Evolutionary conservation across 2,888 invertebrate species (phyloP), one percentile per base, ranked within the genome.

Genomic region (Mesochorus sp.): DNA sequence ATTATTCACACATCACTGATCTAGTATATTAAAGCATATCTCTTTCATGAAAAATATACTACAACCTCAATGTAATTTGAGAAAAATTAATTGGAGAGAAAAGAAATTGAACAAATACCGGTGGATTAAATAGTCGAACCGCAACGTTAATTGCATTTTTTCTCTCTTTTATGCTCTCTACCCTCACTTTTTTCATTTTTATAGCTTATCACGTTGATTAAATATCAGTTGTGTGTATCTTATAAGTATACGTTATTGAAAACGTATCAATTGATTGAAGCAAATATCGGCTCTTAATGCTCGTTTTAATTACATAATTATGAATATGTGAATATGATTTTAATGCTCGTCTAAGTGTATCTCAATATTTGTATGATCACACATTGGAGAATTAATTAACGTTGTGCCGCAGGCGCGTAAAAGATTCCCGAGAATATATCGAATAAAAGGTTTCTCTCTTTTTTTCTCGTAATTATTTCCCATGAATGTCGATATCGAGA

Each of bases 301-400:
- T 26, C n/a, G 10, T 12, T 59, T 19, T 34, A 28, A 49, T 61
- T 55, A 39, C 8, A 39, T 67, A 4, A 47, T 77, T 74, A 79
- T 79, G 82, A 82, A 82, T 83, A 82, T 79, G 67, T 72, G n/a
- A n/a, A n/a, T n/a, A n/a, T n/a, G n/a, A n/a, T n/a, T 4, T 10
- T 57, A 49, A 73, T 39, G n/a, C 37, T 57, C 57, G 57, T 21
- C n/a, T 21, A 57, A 24, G 24, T 57, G 21, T 57, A n/a, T n/a
- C n/a, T 55, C 19, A 37, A n/a, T 34, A 17, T 28, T 4, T 19
- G 34, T 55, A 24, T 8, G 10, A 8, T 1, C 6, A 72, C 62
- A 49, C 31, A 10, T 19, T 34, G 26, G 37, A 57, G 12, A 66
- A 39, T 73, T 19, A 73, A 73, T 66, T 47, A 49, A 39, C 26